A percentile compares a stretch with the other conserved stretches of the same genome.
Evolutionary conservation across 2,888 invertebrate genomes (phyloP).

Genomic region (Diachrysia chrysitis): DNA sequence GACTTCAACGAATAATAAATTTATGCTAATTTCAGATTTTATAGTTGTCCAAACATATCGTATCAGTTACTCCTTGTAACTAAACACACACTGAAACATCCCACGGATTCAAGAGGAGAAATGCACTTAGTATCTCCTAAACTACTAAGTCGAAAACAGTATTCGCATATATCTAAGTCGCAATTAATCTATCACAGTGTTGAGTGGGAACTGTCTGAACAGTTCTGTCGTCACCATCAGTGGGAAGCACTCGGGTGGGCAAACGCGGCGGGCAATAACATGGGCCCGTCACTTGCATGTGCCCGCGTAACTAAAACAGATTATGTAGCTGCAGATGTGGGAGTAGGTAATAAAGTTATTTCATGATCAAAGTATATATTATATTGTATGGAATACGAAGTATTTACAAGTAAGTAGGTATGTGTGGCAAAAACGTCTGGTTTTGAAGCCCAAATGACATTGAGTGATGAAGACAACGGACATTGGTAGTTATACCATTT

Average conservation of each 20-base stretch:
- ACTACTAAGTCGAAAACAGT: constrained; percentile 52
- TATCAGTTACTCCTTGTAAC: neutral
- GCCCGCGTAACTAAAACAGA: constrained; percentile 34
- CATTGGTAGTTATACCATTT: no score
- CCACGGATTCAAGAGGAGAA: constrained; percentile 34
- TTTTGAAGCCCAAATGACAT: no score
- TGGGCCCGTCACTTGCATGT: constrained; percentile 68
- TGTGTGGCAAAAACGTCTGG: no score
- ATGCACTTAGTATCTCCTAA: constrained; percentile 42
- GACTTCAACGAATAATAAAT: neutral
- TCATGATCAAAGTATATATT: neutral
- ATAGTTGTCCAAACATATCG: neutral
- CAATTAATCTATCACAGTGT: constrained; percentile 61
- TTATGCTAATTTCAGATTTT: neutral
- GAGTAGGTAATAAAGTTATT: constrained; percentile 33
- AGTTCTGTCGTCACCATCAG: constrained; percentile 63
- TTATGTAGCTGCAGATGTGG: constrained; percentile 26
- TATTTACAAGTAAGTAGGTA: neutral
- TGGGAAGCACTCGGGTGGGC: constrained; percentile 62
- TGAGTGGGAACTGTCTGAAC: constrained; percentile 58
- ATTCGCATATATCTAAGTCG: constrained; percentile 50
- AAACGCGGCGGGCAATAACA: constrained; percentile 70
- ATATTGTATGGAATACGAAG: neutral
- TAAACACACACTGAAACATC: constrained; percentile 20
- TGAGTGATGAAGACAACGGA: no score